Evolutionary conservation across 2,113 vertebrate genomes (phyloP).

Genomic region (Isurus oxyrinchus): DNA sequence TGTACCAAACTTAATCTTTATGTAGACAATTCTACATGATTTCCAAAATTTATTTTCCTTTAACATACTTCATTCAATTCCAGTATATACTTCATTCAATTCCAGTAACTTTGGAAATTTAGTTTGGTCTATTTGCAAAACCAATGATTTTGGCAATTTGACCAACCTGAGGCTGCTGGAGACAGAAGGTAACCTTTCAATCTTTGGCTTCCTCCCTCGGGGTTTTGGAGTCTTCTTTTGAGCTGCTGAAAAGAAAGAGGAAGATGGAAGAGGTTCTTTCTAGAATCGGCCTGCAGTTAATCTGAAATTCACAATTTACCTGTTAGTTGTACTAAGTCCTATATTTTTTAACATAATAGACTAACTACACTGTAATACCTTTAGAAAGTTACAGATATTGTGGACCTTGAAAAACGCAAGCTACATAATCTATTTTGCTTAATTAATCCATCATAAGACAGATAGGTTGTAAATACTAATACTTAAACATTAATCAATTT

Average conservation of each 20-base stretch:
- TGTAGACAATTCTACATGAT: not conserved
- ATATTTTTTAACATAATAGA: not conserved
- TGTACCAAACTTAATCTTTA: not conserved
- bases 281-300: not conserved
- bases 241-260: conserved; percentile 43
- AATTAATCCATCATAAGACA: not conserved
- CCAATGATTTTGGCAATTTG: not conserved
- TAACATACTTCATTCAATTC: not conserved
- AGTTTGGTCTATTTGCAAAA: not conserved
- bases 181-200: conserved; percentile 63
- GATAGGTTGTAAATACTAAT: not conserved
- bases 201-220: conserved; percentile 74
- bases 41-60: not conserved
- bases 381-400: not conserved
- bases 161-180: conserved; percentile 85
- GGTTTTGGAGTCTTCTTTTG: conserved; percentile 82
- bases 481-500: too few relatives aligned
- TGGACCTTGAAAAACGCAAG: not conserved
- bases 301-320: not conserved
- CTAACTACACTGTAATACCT: not conserved
- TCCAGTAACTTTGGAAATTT: not conserved
- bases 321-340: not conserved
- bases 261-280: not conserved
- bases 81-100: not conserved
- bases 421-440: not conserved